A percentile compares a stretch with the other conserved stretches of the same genome.
phyloP scores from a whole-genome alignment of 2,888 invertebrate species.

The Epistrophe eligans region DNA sequence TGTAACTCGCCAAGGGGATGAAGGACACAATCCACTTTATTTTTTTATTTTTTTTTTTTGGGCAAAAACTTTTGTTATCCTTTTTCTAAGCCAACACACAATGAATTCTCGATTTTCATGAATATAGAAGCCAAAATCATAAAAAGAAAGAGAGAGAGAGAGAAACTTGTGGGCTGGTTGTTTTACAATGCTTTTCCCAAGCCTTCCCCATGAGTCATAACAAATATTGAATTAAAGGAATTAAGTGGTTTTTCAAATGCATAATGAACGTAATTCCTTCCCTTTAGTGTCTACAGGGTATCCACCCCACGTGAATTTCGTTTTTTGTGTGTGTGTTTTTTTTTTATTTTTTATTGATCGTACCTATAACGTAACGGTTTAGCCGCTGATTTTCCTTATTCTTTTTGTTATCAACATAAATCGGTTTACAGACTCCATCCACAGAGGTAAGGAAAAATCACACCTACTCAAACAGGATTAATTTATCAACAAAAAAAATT shows the following conservation, averaged over 20 bases:
- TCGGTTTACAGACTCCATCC: slow-evolving; percentile 17
- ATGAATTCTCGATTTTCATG: slow-evolving; percentile 32
- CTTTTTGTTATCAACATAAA: slow-evolving; percentile 4
- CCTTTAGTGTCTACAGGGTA: slow-evolving; percentile 18
- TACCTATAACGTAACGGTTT: slow-evolving; percentile 45
- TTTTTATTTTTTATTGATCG: slow-evolving; percentile 26
- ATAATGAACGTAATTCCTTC: slow-evolving; percentile 69
- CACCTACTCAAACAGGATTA: slow-evolving; percentile 75
- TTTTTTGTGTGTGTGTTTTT: slow-evolving; percentile 6
- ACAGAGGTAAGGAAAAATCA: slow-evolving; percentile 65
- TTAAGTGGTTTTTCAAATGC: slow-evolving; percentile 73
- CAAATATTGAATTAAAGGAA: slow-evolving; percentile 70
- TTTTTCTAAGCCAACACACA: slow-evolving; percentile 23
- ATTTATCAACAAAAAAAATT: slow-evolving; percentile 4
- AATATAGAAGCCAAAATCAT: slow-evolving; percentile 15
- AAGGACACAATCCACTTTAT: slow-evolving; percentile 43
- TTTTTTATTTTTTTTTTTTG: slow-evolving; percentile 15
- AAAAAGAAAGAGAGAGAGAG: neutral
- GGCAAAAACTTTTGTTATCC: slow-evolving; percentile 16
- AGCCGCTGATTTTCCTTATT: slow-evolving; percentile 45
- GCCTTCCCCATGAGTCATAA: slow-evolving; percentile 72
- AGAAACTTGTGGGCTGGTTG: slow-evolving; percentile 43
- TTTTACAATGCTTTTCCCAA: slow-evolving; percentile 46
- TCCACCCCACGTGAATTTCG: slow-evolving; percentile 5
- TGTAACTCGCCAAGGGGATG: slow-evolving; percentile 21